Evolutionary conservation across 1,140 invertebrate species (phyloP).

Genomic region (Ladona fulva): DNA sequence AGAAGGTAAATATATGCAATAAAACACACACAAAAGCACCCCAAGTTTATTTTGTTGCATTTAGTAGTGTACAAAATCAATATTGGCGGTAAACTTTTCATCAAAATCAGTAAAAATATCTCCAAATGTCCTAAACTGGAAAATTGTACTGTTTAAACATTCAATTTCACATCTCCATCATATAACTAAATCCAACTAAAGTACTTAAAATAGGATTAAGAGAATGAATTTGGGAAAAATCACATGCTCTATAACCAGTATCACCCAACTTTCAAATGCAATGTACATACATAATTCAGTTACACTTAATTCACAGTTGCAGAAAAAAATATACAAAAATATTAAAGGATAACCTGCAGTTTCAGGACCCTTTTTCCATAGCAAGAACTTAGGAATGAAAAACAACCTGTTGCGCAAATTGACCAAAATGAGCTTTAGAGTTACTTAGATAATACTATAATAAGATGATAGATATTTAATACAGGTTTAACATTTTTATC

Average conservation of each 20-base stretch:
- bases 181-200: too few species aligned
- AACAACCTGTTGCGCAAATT: neutral
- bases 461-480: neutral
- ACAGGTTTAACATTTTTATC: neutral
- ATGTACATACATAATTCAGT: neutral
- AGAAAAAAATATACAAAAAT: conserved; percentile 9
- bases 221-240: too few species aligned
- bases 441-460: neutral
- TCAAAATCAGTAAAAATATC: conserved; percentile 3
- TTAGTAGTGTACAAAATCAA: conserved; percentile 2
- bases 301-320: neutral
- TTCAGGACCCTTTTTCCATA: too few species aligned
- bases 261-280: neutral
- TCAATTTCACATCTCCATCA: neutral
- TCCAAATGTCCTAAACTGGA: neutral
- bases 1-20: neutral
- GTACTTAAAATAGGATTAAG: too few species aligned
- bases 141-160: neutral
- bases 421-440: neutral
- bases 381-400: neutral
- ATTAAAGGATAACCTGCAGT: neutral
- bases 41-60: conserved; percentile 10
- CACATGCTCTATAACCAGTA: neutral
- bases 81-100: neutral
- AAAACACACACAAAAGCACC: neutral